Conservation (phyloP, 2,888 invertebrate genomes). For the Pterostichus niger region DNA sequence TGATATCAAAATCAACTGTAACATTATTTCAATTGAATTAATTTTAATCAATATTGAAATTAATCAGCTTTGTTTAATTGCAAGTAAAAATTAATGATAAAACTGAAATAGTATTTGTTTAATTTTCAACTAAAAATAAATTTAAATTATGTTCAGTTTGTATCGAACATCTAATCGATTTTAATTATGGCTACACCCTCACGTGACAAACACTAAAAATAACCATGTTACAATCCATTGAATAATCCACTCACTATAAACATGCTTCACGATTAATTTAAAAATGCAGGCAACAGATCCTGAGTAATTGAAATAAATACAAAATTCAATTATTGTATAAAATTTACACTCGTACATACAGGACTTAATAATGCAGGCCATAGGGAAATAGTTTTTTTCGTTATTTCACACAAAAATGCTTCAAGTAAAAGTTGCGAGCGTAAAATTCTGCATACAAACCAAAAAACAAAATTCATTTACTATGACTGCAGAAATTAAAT, state of each 20-base stretch:
- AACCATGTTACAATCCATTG: neutral
- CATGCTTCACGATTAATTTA: slow-evolving; percentile 16
- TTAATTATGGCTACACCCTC: slow-evolving; percentile 19
- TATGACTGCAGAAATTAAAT: too few species aligned
- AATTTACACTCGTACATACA: too few species aligned
- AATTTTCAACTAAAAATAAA: slow-evolving; percentile 33
- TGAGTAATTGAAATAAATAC: neutral
- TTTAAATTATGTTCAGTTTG: neutral
- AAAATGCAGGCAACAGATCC: neutral
- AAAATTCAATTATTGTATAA: neutral
- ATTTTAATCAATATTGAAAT: slow-evolving; percentile 7
- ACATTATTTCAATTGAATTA: neutral
- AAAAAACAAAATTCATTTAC: too few species aligned
- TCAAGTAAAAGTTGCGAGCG: too few species aligned
- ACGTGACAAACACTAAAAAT: slow-evolving; percentile 17
- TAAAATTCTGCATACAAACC: too few species aligned
- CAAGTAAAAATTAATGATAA: slow-evolving; percentile 24
- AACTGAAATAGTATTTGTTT: slow-evolving; percentile 22
- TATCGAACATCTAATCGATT: slow-evolving; percentile 24
- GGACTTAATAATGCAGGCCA: too few species aligned
- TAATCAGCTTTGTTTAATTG: neutral
- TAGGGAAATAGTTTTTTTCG: too few species aligned
- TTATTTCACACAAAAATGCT: too few species aligned
- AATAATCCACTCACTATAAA: slow-evolving; percentile 17
- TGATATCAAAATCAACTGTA: neutral